Evolutionary conservation across 2,797 vertebrate genomes (phyloP), one percentile per base, ranked within the genome.

Genomic region (Galaxias olidus): DNA sequence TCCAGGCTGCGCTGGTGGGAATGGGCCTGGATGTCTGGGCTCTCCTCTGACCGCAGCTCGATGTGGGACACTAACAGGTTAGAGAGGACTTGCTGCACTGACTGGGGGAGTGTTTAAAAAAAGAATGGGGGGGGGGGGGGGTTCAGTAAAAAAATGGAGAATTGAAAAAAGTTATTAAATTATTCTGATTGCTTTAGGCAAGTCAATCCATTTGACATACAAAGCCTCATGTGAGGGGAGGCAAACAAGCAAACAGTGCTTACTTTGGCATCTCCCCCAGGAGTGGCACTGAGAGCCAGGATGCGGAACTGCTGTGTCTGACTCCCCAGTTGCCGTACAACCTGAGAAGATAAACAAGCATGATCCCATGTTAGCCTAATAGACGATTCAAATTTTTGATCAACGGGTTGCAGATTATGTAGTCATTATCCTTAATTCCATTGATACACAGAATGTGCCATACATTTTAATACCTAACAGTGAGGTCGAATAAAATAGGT

Each of bases 21-120:
- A 10, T 98, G 94, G n/a, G 94, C 91, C 82, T 81, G 90, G 70
- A 99, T 93, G 66, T 99, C 98, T 0, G 92, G 92, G 45, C 96
- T 98, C 62, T 98, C 96, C 11, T 99, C 98, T n/a, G 94, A 91
- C 18, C 94, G 94, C 13, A 96, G 85, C 74, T 99, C 96, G 45
- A 99, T 93, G 73, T 94, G 95, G n/a, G 95, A 93, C 68, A 99
- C 94, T 65, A 96, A 90, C 45, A 99, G 73, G 78, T 98, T 99
- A 64, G 94, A 94, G 78, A 99, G 91, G 8, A 99, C 95, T 15
- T 96, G 94, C 84, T 99, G 98, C 63, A 99, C 95, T 0, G 97
- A 91, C 97, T 99, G 69, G 8, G 18, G 55, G 8, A 19, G 45
- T 12, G 50, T 0, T 12, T n/a, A 44, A 14, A 5, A 15, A 44